phyloP scores from a whole-genome alignment of 2,888 invertebrate species.

The Chouioia cunea region DNA sequence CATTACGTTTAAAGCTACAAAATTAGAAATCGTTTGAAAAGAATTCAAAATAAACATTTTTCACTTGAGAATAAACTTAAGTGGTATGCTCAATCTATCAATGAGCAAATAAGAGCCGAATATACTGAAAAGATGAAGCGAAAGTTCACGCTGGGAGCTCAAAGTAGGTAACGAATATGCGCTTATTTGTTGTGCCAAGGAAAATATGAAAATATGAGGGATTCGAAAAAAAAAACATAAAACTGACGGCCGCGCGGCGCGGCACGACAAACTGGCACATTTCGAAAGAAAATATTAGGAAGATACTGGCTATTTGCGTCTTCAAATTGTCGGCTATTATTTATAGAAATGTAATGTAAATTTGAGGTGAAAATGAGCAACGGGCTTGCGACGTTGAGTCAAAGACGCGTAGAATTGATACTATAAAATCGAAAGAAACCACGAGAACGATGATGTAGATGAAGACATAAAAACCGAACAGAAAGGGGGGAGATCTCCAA shows the following conservation, averaged over 20 bases:
- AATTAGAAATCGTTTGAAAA: no score
- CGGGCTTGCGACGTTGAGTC: no score
- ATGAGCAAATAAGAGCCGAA: slow-evolving; percentile 7
- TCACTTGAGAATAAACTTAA: neutral
- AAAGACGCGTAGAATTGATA: no score
- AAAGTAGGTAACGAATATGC: neutral
- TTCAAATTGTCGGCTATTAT: neutral
- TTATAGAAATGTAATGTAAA: no score
- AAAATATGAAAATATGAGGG: slow-evolving; percentile 34
- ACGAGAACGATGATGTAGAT: no score
- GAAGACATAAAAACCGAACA: no score
- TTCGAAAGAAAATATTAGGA: slow-evolving; percentile 17
- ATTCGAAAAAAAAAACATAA: slow-evolving; percentile 31
- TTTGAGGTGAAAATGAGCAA: no score
- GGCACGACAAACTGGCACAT: slow-evolving; percentile 16
- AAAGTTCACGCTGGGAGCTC: neutral
- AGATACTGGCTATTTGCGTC: slow-evolving; percentile 7
- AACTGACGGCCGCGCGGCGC: slow-evolving; percentile 12
- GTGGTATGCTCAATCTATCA: neutral
- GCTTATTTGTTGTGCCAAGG: slow-evolving; percentile 44
- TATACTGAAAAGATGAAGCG: neutral
- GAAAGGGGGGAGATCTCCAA: no score
- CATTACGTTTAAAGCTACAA: no score
- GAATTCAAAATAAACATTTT: no score
- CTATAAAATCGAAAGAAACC: no score